phyloP scores from a whole-genome alignment of 2,888 invertebrate species.

The Eristalis intricaria region DNA sequence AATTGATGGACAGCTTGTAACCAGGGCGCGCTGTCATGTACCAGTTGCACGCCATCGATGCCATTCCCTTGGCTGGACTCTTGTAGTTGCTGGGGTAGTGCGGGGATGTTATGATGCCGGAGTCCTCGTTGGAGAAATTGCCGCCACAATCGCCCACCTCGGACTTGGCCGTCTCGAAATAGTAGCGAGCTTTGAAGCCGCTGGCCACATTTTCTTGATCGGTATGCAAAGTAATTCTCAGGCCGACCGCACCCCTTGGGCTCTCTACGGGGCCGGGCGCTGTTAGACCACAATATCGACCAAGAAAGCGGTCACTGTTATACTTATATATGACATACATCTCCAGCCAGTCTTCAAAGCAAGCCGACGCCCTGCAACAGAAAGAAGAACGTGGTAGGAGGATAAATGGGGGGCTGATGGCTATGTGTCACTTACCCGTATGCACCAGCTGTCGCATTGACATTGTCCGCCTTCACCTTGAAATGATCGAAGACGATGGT shows the following conservation, averaged over 20 bases:
- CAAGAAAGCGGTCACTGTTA: constrained; percentile 91
- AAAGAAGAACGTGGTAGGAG: neutral
- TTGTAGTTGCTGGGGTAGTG: constrained; percentile 95
- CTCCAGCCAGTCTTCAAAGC: constrained; percentile 97
- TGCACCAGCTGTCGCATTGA: constrained; percentile 88
- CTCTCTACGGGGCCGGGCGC: constrained; percentile 98
- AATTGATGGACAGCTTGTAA: constrained; percentile 94
- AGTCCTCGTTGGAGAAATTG: constrained; percentile 92
- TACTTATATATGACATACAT: constrained; percentile 94
- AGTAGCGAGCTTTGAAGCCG: constrained; percentile 97
- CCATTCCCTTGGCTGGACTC: constrained; percentile 88
- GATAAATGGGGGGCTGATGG: neutral
- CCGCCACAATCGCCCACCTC: constrained; percentile 96
- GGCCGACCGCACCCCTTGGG: constrained; percentile 91
- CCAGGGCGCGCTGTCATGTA: constrained; percentile 93
- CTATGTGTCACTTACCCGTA: constrained; percentile 84
- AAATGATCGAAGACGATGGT: constrained; percentile 95
- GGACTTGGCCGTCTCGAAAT: constrained; percentile 93
- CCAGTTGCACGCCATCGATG: constrained; percentile 98
- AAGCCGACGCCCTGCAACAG: constrained; percentile 85
- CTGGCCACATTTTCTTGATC: constrained; percentile 93
- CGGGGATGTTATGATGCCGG: constrained; percentile 93
- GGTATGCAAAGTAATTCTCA: constrained; percentile 94
- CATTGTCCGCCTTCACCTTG: constrained; percentile 91
- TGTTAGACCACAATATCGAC: constrained; percentile 94